Conservation (phyloP, 2,888 invertebrate species). For the Scrobipalpa atriplicella region DNA sequence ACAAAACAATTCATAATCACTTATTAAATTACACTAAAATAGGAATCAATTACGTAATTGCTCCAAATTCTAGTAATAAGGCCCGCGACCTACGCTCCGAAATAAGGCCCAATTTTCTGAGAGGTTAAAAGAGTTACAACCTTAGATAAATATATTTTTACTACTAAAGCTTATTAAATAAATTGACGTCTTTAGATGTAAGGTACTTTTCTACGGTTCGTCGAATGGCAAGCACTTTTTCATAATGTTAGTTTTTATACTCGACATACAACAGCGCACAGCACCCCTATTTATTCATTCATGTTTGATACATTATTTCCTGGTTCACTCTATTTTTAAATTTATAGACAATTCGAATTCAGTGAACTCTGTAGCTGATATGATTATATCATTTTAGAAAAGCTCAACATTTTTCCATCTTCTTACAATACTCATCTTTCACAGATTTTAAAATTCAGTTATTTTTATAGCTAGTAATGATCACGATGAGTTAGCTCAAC, state of each 20-base stretch:
- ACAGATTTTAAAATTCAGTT: too few relatives aligned
- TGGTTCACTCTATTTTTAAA: too few relatives aligned
- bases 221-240: neutral
- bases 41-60: slow-evolving; percentile 31
- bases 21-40: slow-evolving; percentile 26
- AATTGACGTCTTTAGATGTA: slow-evolving; percentile 12
- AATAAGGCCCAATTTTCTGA: slow-evolving; percentile 19
- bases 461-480: too few relatives aligned
- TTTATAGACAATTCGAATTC: too few relatives aligned
- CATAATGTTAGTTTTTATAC: neutral
- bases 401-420: neutral
- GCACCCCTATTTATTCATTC: neutral
- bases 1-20: slow-evolving; percentile 24
- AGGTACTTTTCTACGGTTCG: neutral
- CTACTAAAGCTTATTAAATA: slow-evolving; percentile 4
- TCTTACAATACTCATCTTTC: slow-evolving; percentile 12
- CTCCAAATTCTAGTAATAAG: slow-evolving; percentile 16
- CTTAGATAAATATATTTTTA: too few relatives aligned
- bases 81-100: slow-evolving; percentile 8
- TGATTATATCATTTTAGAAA: too few relatives aligned
- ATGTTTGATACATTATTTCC: neutral
- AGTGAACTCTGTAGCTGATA: too few relatives aligned
- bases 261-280: too few relatives aligned
- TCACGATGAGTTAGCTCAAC: too few relatives aligned
- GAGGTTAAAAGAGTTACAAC: slow-evolving; percentile 16